Evolutionary conservation across 2,113 vertebrate species (phyloP).

Genomic region (Neodontobutis hainanensis): DNA sequence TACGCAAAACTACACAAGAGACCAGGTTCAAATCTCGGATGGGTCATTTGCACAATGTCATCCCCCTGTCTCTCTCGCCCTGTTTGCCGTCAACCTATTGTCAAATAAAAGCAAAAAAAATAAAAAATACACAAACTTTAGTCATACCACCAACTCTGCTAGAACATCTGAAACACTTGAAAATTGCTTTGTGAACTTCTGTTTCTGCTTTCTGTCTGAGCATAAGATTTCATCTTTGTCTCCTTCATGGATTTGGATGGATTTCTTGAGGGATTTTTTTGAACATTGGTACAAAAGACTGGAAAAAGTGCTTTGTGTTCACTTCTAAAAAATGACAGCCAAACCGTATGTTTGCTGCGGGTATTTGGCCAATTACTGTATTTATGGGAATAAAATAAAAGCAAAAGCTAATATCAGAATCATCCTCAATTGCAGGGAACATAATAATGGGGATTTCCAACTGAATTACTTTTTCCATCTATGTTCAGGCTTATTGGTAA

Average conservation of each 20-base stretch:
- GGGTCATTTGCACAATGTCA: too few relatives aligned
- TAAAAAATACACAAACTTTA: neutral
- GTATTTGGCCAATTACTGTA: slow-evolving; percentile 12
- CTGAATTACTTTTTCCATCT: slow-evolving; percentile 4
- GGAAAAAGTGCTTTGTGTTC: slow-evolving; percentile 16
- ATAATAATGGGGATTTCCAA: neutral
- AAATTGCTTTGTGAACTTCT: neutral
- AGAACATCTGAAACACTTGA: neutral
- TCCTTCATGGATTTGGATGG: slow-evolving; percentile 7
- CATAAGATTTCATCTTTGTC: neutral
- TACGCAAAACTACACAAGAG: too few relatives aligned
- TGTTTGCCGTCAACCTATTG: too few relatives aligned
- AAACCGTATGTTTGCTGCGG: neutral
- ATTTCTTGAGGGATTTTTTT: slow-evolving; percentile 16
- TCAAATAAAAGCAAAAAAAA: too few relatives aligned
- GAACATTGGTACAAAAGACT: slow-evolving; percentile 15
- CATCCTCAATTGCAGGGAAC: neutral
- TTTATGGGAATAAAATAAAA: slow-evolving; percentile 22
- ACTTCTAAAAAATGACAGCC: slow-evolving; percentile 10
- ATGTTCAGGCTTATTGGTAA: neutral
- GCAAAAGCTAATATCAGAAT: neutral
- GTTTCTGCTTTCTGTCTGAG: neutral
- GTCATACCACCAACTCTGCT: neutral
- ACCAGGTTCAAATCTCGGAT: too few relatives aligned
- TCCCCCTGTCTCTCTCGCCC: too few relatives aligned